Conservation (phyloP, 2,113 vertebrate genomes). For the Crotophaga sulcirostris region DNA sequence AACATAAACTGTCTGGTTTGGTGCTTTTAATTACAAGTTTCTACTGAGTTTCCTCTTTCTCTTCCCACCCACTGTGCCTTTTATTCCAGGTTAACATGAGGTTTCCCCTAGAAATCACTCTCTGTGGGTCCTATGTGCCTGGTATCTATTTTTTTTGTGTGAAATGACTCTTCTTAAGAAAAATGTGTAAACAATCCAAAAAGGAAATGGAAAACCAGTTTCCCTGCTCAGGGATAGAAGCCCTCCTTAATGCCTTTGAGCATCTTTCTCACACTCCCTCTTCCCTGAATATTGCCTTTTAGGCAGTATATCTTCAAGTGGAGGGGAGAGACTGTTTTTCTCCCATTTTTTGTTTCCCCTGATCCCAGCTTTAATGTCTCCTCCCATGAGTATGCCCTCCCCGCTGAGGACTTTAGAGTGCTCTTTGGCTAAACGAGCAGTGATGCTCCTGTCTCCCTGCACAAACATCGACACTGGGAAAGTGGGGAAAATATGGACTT, state of each 20-base stretch:
- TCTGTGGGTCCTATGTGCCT: background rate
- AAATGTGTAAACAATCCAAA: background rate
- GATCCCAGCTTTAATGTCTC: background rate
- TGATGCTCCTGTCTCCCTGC: background rate
- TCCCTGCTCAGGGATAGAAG: background rate
- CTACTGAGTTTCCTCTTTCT: background rate
- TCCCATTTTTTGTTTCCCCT: background rate
- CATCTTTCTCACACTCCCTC: background rate
- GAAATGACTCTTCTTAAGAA: background rate
- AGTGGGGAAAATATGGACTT: background rate
- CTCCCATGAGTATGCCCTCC: background rate
- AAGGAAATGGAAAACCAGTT: background rate
- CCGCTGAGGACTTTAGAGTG: background rate
- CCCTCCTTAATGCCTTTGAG: background rate
- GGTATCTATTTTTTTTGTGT: background rate
- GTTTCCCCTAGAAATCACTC: background rate
- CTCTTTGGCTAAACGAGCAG: background rate
- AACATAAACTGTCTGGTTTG: background rate
- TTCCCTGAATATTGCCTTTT: background rate
- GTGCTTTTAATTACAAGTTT: conserved; percentile 1
- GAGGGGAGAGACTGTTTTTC: background rate
- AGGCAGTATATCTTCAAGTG: background rate
- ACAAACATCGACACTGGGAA: accelerated
- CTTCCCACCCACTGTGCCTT: background rate
- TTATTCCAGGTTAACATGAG: background rate